A percentile compares a stretch with the other conserved stretches of the same genome.
phyloP scores from a whole-genome alignment of 2,888 invertebrate genomes.

The Hanleya hanleyi region DNA sequence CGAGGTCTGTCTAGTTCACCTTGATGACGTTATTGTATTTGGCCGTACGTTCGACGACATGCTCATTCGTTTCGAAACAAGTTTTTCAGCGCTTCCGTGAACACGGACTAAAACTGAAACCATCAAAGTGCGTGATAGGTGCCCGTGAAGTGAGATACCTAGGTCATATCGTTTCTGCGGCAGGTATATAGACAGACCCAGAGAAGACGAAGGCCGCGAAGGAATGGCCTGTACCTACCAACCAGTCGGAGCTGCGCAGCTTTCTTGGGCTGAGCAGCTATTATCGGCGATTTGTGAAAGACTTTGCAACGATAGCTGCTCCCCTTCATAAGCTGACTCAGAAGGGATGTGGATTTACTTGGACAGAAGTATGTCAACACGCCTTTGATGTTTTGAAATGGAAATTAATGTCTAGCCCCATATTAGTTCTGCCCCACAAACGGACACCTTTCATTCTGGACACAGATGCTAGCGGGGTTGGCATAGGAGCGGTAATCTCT shows the following conservation, averaged over 20 bases:
- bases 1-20: too few relatives aligned
- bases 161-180: constrained; percentile 18
- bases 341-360: constrained; percentile 27
- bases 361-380: constrained; percentile 26
- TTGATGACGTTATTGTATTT: too few relatives aligned
- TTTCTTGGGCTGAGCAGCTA: constrained; percentile 23
- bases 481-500: constrained; percentile 43
- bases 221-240: constrained; percentile 1
- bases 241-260: constrained; percentile 12
- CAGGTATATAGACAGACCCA: constrained; percentile 15
- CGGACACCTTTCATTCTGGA: constrained; percentile 39
- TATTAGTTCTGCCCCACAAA: constrained; percentile 29
- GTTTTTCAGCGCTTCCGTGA: too few relatives aligned
- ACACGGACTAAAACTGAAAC: constrained; percentile 47
- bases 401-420: constrained; percentile 21
- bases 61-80: too few relatives aligned
- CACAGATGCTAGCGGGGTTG: constrained; percentile 42
- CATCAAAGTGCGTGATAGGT: constrained; percentile 43
- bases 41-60: too few relatives aligned
- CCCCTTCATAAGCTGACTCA: constrained; percentile 13
- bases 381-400: constrained; percentile 28
- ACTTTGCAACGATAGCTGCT: background rate
- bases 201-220: constrained; percentile 4
- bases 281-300: constrained; percentile 30
- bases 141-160: constrained; percentile 19